phyloP scores from a whole-genome alignment of 2,797 vertebrate genomes.

The Echeneis naucrates region DNA sequence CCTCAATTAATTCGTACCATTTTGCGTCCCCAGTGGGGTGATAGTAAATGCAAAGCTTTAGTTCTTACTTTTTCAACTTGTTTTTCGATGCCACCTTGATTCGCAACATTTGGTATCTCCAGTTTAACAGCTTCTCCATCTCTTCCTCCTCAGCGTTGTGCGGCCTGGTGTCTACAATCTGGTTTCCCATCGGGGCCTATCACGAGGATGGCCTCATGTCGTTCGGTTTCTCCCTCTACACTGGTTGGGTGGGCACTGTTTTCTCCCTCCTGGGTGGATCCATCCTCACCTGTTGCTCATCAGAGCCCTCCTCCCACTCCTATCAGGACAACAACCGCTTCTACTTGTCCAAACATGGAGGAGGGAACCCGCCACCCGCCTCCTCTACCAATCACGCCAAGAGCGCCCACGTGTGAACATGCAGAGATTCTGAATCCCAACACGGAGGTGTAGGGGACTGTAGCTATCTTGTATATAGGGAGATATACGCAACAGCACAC shows the following conservation, averaged over 20 bases:
- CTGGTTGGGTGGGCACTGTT: conserved; percentile 93
- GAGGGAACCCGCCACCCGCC: conserved; percentile 74
- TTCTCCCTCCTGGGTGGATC: conserved; percentile 91
- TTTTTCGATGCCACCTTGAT: background rate
- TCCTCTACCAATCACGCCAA: conserved; percentile 90
- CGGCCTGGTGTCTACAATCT: conserved; percentile 91
- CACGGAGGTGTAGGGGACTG: conserved; percentile 21
- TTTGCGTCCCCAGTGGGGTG: background rate
- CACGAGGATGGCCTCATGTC: conserved; percentile 91
- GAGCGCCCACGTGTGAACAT: conserved; percentile 92
- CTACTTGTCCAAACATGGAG: conserved; percentile 92
- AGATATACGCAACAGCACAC: conserved; percentile 29
- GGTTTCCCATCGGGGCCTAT: conserved; percentile 95
- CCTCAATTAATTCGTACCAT: too few relatives aligned
- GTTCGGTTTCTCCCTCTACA: conserved; percentile 95
- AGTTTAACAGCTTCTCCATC: background rate
- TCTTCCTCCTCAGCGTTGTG: conserved; percentile 86
- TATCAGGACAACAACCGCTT: conserved; percentile 93
- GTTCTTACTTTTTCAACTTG: background rate
- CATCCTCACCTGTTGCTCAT: conserved; percentile 90
- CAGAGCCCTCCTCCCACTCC: conserved; percentile 85
- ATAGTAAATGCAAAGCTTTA: background rate
- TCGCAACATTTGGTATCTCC: background rate
- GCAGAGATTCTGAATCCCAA: background rate
- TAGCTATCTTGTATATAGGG: conserved; percentile 49